Conservation (phyloP, 2,113 vertebrate species). For the Elachura formosa region DNA sequence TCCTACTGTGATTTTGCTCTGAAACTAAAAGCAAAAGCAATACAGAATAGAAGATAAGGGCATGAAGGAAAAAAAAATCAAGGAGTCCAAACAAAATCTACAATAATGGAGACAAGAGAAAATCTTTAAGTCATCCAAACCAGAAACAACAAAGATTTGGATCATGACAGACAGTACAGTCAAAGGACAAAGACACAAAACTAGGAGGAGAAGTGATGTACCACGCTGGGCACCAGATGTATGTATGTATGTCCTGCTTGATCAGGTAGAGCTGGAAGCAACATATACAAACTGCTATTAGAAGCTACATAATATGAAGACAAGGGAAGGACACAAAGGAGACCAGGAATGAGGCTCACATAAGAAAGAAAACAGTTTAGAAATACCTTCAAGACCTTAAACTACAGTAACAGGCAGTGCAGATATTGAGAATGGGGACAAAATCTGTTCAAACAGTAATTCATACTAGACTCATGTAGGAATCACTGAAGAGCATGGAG, state of each 20-base stretch:
- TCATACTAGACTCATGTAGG: not conserved
- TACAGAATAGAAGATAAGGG: not conserved
- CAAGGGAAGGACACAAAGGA: not conserved
- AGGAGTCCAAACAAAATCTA: not conserved
- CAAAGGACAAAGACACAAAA: not conserved
- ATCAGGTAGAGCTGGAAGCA: not conserved
- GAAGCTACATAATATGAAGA: not conserved
- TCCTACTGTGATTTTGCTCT: not conserved
- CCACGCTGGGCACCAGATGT: not conserved
- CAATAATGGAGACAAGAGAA: not conserved
- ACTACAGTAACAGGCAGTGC: not conserved
- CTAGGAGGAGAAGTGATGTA: not conserved
- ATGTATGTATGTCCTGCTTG: not conserved
- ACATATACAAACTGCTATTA: not conserved
- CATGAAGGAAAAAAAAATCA: not conserved
- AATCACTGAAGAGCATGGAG: not conserved
- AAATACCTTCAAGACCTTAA: not conserved
- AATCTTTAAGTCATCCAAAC: not conserved
- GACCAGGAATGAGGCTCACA: not conserved
- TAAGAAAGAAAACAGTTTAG: not conserved
- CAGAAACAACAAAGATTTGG: not conserved
- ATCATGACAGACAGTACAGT: not conserved
- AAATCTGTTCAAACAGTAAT: not conserved
- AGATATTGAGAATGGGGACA: not conserved
- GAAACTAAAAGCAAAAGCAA: not conserved